Conservation (phyloP, 1,140 invertebrate genomes). For the Artemia franciscana region DNA sequence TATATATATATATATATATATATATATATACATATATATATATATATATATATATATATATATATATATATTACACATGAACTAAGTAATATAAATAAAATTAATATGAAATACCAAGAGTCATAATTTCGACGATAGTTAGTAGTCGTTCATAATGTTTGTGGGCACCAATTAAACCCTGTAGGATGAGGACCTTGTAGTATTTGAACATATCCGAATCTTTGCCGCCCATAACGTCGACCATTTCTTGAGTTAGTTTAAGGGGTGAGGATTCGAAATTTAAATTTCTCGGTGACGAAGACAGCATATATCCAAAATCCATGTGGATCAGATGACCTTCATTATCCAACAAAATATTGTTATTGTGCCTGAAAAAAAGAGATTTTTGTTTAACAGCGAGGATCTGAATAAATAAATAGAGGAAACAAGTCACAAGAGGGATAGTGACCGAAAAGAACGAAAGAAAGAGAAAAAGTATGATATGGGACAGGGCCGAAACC, state of each 20-base stretch:
- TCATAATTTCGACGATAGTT: constrained; percentile 90
- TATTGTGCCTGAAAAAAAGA: constrained; percentile 70
- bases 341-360: constrained; percentile 86
- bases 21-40: too few relatives aligned
- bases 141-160: constrained; percentile 94
- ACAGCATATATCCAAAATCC: constrained; percentile 98
- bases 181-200: constrained; percentile 87
- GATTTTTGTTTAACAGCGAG: too few relatives aligned
- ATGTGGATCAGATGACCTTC: constrained; percentile 98
- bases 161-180: constrained; percentile 78
- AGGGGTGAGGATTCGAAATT: constrained; percentile 88
- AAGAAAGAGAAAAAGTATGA: too few relatives aligned
- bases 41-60: too few relatives aligned
- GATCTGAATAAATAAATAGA: too few relatives aligned
- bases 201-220: constrained; percentile 93
- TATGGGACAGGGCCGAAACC: too few relatives aligned
- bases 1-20: too few relatives aligned
- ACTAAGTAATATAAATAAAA: too few relatives aligned
- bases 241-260: constrained; percentile 89
- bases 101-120: too few relatives aligned
- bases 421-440: too few relatives aligned
- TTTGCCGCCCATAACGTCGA: constrained; percentile 96
- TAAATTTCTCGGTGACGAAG: constrained; percentile 91
- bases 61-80: too few relatives aligned
- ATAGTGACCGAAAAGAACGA: too few relatives aligned